Evolutionary conservation across 2,113 vertebrate species (phyloP).

Genomic region (Mola mola): DNA sequence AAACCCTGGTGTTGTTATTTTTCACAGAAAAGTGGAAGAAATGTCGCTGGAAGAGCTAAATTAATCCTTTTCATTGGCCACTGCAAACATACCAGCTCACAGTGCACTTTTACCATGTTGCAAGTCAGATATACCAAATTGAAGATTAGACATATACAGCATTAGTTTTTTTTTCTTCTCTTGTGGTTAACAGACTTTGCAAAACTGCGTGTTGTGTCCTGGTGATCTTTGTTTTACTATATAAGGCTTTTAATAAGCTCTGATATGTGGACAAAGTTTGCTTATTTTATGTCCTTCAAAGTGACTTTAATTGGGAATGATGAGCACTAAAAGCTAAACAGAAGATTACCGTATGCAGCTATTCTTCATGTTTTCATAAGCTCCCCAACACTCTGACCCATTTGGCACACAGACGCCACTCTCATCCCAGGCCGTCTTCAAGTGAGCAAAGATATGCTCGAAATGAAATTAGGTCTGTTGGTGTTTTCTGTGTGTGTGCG

Average conservation of each 20-base stretch:
- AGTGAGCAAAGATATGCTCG: constrained; percentile 45
- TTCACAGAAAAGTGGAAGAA: constrained; percentile 49
- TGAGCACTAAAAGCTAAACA: constrained; percentile 27
- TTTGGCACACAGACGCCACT: constrained; percentile 39
- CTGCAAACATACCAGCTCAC: constrained; percentile 21
- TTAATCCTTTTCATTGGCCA: constrained; percentile 34
- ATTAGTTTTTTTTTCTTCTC: constrained; percentile 17
- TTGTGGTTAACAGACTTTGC: neutral
- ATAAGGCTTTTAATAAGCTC: constrained; percentile 5
- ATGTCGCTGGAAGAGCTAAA: constrained; percentile 37
- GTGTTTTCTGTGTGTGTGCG: neutral
- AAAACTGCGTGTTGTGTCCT: neutral
- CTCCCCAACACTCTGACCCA: constrained; percentile 42
- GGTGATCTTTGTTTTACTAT: constrained; percentile 1
- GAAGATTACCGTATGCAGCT: constrained; percentile 22
- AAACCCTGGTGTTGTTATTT: constrained; percentile 17
- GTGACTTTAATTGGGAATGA: constrained; percentile 16
- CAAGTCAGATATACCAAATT: constrained; percentile 18
- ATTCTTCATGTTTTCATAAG: constrained; percentile 43
- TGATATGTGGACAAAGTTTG: constrained; percentile 7
- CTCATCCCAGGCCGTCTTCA: constrained; percentile 46
- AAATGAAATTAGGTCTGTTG: constrained; percentile 54
- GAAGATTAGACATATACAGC: constrained; percentile 52
- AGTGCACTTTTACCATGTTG: constrained; percentile 26
- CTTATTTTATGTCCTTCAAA: constrained; percentile 22